A percentile compares a stretch with the other conserved stretches of the same genome.
Conservation (phyloP, 2,113 vertebrate genomes). For the Balaenoptera acutorostrata region DNA sequence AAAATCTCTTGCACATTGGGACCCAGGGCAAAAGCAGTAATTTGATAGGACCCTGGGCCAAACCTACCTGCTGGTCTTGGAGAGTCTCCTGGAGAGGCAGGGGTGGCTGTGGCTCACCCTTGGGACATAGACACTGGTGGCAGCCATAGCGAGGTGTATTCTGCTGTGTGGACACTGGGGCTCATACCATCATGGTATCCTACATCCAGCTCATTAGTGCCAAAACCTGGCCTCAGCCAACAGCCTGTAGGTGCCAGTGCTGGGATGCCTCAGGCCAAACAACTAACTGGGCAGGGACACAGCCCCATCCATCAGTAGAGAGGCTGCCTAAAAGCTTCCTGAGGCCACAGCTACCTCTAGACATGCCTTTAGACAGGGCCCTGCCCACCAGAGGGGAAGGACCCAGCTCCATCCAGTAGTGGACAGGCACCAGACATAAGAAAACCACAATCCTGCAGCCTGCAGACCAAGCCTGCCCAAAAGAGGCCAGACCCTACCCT, state of each 20-base stretch:
- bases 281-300: not conserved
- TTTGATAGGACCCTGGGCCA: not conserved
- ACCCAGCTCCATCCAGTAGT: fast-evolving
- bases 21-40: not conserved
- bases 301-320: not conserved
- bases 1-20: not conserved
- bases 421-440: not conserved
- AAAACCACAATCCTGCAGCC: not conserved
- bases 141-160: not conserved
- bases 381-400: not conserved
- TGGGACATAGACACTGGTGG: not conserved
- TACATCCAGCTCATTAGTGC: not conserved
- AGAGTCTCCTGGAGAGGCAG: no score
- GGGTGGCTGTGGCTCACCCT: not conserved
- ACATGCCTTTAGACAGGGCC: fast-evolving
- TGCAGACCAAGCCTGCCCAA: not conserved
- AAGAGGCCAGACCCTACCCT: not conserved
- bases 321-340: not conserved
- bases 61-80: not conserved
- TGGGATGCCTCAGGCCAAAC: not conserved
- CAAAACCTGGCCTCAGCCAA: not conserved
- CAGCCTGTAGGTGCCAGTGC: not conserved
- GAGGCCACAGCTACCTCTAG: not conserved
- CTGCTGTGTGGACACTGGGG: not conserved
- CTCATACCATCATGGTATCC: not conserved